These are phyloP conservation scores for Xenus cinereus DNA, from an alignment of 2,113 vertebrate species.

Conservation along the genomic window DNA sequence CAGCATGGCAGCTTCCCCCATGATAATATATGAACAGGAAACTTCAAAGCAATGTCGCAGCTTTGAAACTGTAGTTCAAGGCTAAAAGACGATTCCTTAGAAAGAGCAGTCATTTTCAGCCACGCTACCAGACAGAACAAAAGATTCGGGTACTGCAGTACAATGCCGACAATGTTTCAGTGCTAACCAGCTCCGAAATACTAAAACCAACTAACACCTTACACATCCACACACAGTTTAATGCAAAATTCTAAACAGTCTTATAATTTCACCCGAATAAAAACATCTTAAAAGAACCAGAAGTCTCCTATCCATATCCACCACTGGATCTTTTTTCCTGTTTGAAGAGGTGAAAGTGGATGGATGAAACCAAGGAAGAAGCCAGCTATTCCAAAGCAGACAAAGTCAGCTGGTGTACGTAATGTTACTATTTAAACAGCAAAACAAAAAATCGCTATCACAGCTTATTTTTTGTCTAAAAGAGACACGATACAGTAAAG, in stretches of 20 bases:
- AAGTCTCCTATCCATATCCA: not conserved
- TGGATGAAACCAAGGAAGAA: not conserved
- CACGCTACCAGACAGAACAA: not conserved
- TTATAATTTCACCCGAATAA: not conserved
- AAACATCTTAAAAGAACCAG: not conserved
- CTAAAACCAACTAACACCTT: not conserved
- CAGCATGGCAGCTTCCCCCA: not conserved
- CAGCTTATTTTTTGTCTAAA: not conserved
- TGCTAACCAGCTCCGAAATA: not conserved
- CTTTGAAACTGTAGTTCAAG: not conserved
- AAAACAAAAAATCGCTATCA: not conserved
- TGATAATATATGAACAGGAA: not conserved
- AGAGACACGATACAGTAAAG: not conserved
- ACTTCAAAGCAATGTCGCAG: constrained; percentile 22
- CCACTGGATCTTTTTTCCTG: not conserved
- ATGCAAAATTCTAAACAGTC: not conserved
- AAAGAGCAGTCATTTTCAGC: not conserved
- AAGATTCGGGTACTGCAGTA: not conserved
- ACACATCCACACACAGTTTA: not conserved
- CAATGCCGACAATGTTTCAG: not conserved
- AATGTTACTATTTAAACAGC: not conserved
- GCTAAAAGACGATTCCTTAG: not conserved
- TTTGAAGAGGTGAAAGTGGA: not conserved
- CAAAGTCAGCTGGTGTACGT: not conserved
- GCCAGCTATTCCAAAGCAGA: not conserved